These are phyloP conservation scores for Oenanthe oenanthe DNA, from an alignment of 2,113 vertebrate species.

Conservation along the genomic window DNA sequence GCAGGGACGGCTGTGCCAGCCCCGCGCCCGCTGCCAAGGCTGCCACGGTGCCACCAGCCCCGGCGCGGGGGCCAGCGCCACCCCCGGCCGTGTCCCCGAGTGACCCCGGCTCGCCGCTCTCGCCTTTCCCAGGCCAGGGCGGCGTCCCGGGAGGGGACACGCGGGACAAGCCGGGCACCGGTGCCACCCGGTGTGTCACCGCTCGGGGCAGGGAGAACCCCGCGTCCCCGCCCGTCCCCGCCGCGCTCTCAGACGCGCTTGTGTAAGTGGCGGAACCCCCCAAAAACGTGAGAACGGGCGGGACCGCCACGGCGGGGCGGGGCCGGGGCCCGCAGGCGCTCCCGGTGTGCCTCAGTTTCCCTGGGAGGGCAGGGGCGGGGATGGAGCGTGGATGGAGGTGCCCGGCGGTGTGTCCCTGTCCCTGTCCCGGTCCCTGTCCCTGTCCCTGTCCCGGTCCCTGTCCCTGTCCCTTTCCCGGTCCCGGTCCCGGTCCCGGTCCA, in stretches of 20 bases:
- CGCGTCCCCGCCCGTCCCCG: not conserved
- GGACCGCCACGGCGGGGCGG: not conserved
- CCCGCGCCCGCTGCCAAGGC: not conserved
- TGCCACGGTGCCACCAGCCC: not conserved
- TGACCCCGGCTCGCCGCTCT: not conserved
- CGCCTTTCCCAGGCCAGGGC: not conserved
- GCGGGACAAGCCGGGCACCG: not conserved
- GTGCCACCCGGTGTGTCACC: not conserved
- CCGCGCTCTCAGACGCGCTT: not conserved
- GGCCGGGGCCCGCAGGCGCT: not conserved
- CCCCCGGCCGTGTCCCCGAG: not conserved
- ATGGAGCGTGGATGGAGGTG: not conserved
- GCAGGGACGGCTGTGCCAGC: fast-evolving
- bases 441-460: too few species aligned
- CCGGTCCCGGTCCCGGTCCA: not conserved
- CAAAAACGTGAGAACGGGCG: not conserved
- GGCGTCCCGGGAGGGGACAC: not conserved
- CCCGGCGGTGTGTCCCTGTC: not conserved
- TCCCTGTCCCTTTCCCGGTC: too few species aligned
- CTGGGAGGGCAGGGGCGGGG: not conserved
- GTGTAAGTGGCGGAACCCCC: not conserved
- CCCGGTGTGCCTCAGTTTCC: not conserved
- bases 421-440: not conserved
- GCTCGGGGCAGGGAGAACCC: not conserved
- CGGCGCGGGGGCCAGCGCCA: not conserved